Base-by-base conservation (phyloP, 2,797 vertebrate genomes). In the Triplophysa yarkandensis region DNA sequence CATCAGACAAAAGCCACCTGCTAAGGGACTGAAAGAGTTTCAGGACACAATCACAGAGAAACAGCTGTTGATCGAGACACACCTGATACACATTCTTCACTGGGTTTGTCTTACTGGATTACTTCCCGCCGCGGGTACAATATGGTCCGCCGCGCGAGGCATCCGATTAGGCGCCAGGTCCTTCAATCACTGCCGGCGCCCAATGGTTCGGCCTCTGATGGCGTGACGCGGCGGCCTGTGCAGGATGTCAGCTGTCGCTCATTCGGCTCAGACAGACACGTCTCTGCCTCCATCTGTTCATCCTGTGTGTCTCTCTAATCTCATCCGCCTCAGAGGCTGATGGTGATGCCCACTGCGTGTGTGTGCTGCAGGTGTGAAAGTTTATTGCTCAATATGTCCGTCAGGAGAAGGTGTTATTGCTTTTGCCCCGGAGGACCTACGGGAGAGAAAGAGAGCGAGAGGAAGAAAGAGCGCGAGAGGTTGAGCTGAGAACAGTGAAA, bases 351-450 rank as follows among this genome's bases (percentile, higher is more conserved):
- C 46, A 3, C 19, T 19, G 46, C 9, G 46, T 21, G 46, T 21
- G 46, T 21, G 48, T 52, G 19, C 7, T 50, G 11, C 19, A 52
- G 48, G 19, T 25, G 19, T 52, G 21, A 25, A 11, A 23, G 21
- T 87, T 86, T 88, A 88, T 86, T 87, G 85, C 81, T 85, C 85
- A 87, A 88, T 88, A 86, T 85, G 86, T 86, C 86, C 76, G 74
- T 64, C 44, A 69, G 63, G 71, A 77, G 66, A 80, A 81, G 81
- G 84, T 85, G 87, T 82, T 78, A 75, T 66, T 61, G 69, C 70
- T 71, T 67, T 58, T 68, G 64, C 62, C 69, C 74, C 48, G 17
- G 50, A 69, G 67, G 23, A 23, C 21, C 44, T n/a, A 19, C 2
- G 9, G 19, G 44, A 46, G 13, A 54, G 44, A 4, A 14, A n/a